Evolutionary conservation across 2,797 vertebrate genomes (phyloP).

Genomic region (Anguilla marmorata): DNA sequence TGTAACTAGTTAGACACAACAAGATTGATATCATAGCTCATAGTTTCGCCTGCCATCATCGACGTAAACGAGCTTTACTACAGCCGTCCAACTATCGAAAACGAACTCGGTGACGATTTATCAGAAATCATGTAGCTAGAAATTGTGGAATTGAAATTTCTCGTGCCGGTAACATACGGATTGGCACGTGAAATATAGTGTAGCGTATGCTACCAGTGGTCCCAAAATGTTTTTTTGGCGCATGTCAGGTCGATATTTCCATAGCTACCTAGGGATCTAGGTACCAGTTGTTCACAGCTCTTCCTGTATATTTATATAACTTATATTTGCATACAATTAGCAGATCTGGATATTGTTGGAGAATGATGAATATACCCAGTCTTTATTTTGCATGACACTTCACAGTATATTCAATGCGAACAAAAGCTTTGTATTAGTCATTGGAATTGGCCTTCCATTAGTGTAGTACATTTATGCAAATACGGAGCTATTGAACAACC

Average conservation of each 20-base stretch:
- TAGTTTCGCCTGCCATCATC: neutral
- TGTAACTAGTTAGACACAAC: neutral
- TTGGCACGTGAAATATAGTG: neutral
- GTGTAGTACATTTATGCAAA: slow-evolving; percentile 45
- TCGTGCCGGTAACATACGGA: neutral
- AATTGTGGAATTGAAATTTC: neutral
- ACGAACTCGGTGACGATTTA: neutral
- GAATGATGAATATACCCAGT: neutral
- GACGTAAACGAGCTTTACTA: neutral
- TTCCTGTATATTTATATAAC: neutral
- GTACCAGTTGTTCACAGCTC: neutral
- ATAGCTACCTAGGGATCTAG: neutral
- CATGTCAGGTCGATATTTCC: neutral
- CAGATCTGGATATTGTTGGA: neutral
- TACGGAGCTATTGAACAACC: slow-evolving; percentile 28
- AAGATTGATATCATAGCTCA: neutral
- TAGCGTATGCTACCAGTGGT: neutral
- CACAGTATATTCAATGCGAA: slow-evolving; percentile 6
- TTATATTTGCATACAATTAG: neutral
- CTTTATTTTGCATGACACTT: slow-evolving; percentile 11
- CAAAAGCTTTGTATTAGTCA: slow-evolving; percentile 18
- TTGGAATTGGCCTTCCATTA: slow-evolving; percentile 30
- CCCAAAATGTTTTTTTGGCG: neutral
- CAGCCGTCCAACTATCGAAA: neutral
- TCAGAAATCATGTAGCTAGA: neutral